These are phyloP conservation scores for Pocillopora meandrina DNA, from an alignment of 92 coral and sea anemone genomes.

Conservation along the genomic window DNA sequence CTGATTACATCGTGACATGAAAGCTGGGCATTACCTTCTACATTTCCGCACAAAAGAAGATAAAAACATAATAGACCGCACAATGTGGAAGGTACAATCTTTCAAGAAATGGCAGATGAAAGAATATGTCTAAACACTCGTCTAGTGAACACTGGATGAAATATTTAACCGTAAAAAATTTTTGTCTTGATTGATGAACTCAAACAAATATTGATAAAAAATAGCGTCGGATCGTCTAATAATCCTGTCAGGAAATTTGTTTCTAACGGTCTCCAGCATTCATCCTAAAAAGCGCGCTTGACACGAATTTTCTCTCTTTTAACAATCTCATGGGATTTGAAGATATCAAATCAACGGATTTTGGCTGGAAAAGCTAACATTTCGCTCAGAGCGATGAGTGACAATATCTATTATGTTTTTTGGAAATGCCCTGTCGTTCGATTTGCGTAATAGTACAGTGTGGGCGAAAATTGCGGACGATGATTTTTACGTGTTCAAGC, in stretches of 20 bases:
- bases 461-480: conserved; percentile 22
- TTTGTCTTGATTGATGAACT: not conserved
- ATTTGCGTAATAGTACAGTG: not conserved
- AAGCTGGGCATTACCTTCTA: not conserved
- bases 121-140: not conserved
- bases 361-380: not conserved
- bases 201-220: conserved; percentile 25
- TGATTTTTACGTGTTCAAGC: conserved; percentile 21
- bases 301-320: not conserved
- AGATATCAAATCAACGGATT: not conserved
- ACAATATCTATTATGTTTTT: not conserved
- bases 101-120: not conserved
- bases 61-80: conserved; percentile 13
- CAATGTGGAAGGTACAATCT: not conserved
- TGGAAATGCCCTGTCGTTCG: not conserved
- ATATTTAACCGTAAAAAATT: not conserved
- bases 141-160: not conserved
- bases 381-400: not conserved
- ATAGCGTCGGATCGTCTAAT: conserved; percentile 3
- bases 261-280: conserved; percentile 3
- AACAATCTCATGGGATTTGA: not conserved
- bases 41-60: conserved; percentile 3
- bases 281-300: not conserved
- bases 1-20: not conserved
- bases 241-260: conserved; percentile 28